Conservation (phyloP, 2,797 vertebrate genomes). For the Spheniscus humboldti region DNA sequence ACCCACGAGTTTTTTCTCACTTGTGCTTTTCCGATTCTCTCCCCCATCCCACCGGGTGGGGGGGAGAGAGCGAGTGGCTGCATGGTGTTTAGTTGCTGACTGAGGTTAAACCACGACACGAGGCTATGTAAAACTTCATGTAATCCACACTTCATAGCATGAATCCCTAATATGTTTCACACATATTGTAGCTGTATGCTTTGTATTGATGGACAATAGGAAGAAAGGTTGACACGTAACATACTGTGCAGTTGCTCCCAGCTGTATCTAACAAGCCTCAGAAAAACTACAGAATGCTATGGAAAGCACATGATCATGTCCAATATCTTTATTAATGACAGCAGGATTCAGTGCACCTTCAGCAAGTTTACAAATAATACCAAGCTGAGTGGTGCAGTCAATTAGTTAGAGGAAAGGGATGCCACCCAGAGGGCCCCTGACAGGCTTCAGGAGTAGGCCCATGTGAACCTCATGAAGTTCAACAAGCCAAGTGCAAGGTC, state of each 20-base stretch:
- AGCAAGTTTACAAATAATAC: neutral
- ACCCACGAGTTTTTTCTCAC: too few relatives aligned
- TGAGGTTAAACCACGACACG: neutral
- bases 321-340: neutral
- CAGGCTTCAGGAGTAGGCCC: neutral
- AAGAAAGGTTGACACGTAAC: neutral
- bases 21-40: too few relatives aligned
- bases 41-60: too few relatives aligned
- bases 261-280: neutral
- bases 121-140: neutral
- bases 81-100: too few relatives aligned
- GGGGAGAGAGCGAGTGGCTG: too few relatives aligned
- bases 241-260: neutral
- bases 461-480: neutral
- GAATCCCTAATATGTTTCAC: neutral
- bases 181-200: neutral
- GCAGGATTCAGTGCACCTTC: neutral
- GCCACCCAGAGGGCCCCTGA: neutral
- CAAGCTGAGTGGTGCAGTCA: accelerated
- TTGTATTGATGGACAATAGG: neutral
- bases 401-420: neutral
- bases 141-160: neutral
- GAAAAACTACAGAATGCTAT: neutral
- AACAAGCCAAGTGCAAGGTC: neutral
- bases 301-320: neutral